A percentile compares a stretch with the other conserved stretches of the same genome.
Conservation (phyloP, 2,888 invertebrate species). For the Pseudococcus viburni region DNA sequence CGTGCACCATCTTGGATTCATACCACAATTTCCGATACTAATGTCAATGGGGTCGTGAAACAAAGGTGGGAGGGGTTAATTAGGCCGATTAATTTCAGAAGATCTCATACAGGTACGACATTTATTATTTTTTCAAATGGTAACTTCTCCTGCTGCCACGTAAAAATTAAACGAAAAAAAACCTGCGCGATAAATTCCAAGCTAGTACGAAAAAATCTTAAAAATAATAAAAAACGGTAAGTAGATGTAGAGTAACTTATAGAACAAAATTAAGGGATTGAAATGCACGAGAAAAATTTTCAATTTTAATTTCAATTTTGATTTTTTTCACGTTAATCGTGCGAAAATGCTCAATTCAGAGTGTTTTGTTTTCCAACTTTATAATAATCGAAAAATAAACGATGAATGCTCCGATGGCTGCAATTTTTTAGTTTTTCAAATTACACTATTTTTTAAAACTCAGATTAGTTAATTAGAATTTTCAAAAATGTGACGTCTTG, state of each 20-base stretch:
- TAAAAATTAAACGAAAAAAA: background rate
- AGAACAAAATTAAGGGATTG: background rate
- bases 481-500: background rate
- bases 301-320: background rate
- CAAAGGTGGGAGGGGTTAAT: background rate
- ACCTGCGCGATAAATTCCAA: constrained; percentile 26
- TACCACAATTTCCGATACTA: constrained; percentile 27
- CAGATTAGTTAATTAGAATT: background rate
- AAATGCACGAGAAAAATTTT: constrained; percentile 12
- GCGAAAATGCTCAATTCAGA: background rate
- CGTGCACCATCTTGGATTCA: background rate
- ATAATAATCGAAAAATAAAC: background rate
- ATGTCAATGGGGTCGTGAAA: constrained; percentile 20
- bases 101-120: constrained; percentile 32
- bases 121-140: background rate
- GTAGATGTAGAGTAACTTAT: constrained; percentile 1
- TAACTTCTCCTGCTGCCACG: constrained; percentile 39
- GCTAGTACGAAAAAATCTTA: background rate
- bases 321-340: background rate
- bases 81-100: constrained; percentile 52
- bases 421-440: constrained; percentile 12
- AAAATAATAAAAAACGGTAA: constrained; percentile 37
- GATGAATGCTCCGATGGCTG: background rate
- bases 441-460: background rate
- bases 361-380: background rate